A percentile compares a stretch with the other conserved stretches of the same genome.
Evolutionary conservation across 2,797 vertebrate genomes (phyloP).

Genomic region (Bradypodion pumilum): DNA sequence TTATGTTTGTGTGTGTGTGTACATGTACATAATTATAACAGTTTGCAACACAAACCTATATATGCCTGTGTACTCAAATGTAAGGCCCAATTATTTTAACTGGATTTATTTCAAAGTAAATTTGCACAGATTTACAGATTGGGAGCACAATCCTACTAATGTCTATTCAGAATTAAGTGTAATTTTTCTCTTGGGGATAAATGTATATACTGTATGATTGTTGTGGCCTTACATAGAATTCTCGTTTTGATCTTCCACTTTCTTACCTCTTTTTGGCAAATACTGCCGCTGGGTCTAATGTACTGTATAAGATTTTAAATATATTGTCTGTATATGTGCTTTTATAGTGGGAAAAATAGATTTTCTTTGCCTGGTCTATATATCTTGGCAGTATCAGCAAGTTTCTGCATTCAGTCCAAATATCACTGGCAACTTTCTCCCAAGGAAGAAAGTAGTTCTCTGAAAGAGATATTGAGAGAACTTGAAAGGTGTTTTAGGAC

Average conservation of each 20-base stretch:
- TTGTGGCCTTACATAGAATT: neutral
- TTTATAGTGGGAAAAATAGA: neutral
- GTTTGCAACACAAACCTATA: too few species aligned
- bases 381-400: neutral
- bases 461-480: slow-evolving; percentile 5
- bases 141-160: neutral
- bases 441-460: slow-evolving; percentile 29
- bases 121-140: too few species aligned
- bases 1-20: too few species aligned
- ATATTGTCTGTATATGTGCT: neutral
- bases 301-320: slow-evolving; percentile 9
- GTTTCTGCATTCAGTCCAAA: neutral
- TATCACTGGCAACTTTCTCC: neutral
- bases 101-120: neutral
- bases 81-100: neutral
- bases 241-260: neutral
- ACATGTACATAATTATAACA: too few species aligned
- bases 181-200: neutral
- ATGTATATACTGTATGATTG: neutral
- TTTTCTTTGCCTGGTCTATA: neutral
- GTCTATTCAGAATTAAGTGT: neutral
- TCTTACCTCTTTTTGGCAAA: neutral
- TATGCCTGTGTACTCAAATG: too few species aligned
- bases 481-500: neutral
- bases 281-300: slow-evolving; percentile 4